Evolutionary conservation across 53 echinoderm and acorn worm genomes (phyloP).

Genomic region (Crossaster papposus): DNA sequence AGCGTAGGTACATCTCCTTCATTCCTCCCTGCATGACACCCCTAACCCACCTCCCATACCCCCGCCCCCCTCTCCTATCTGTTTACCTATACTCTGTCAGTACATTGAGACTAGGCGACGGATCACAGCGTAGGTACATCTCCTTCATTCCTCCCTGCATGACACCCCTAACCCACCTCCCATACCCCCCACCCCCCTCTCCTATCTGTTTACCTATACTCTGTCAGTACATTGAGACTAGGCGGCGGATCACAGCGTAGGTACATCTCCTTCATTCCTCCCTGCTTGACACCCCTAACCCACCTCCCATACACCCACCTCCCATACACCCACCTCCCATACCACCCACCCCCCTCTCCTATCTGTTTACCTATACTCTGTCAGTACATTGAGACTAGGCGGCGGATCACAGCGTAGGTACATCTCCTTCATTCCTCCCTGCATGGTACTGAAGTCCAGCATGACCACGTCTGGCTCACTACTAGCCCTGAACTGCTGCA

Average conservation of each 20-base stretch:
- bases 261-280: slow-evolving; percentile 41
- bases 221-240: slow-evolving; percentile 37
- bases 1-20: too few relatives aligned
- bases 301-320: background rate
- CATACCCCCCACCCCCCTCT: background rate
- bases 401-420: slow-evolving; percentile 49
- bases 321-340: background rate
- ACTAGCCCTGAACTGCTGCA: slow-evolving; percentile 40
- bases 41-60: too few relatives aligned
- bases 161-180: background rate
- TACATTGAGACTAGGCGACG: slow-evolving; percentile 55
- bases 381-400: slow-evolving; percentile 53
- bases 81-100: slow-evolving; percentile 53
- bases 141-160: slow-evolving; percentile 44
- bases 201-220: slow-evolving; percentile 53
- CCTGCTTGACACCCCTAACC: slow-evolving; percentile 5
- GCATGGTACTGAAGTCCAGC: slow-evolving; percentile 39
- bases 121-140: slow-evolving; percentile 40
- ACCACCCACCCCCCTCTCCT: background rate
- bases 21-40: too few relatives aligned
- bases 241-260: slow-evolving; percentile 47
- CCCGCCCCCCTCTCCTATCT: background rate
- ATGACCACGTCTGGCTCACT: slow-evolving; percentile 11
- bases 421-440: slow-evolving; percentile 31
- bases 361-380: slow-evolving; percentile 48